Evolutionary conservation across 1,140 invertebrate genomes (phyloP), one percentile per base, ranked within the genome.

Genomic region (Philotrypesis tridentata): DNA sequence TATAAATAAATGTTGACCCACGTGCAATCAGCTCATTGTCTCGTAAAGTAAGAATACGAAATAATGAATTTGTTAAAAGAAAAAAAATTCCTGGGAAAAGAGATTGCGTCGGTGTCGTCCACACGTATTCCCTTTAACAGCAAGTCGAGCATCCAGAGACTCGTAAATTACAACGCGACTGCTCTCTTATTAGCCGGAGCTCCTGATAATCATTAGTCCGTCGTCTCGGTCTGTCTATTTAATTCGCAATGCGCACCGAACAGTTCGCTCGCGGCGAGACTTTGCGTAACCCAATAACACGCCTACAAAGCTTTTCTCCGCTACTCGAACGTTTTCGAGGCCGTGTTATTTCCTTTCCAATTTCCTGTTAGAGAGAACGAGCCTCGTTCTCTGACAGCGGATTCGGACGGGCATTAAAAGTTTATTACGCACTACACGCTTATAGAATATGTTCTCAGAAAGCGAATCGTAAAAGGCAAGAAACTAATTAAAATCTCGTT

Each of bases 141-240:
- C n/a, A 9, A 68, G 27, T 33, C 14, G 31, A 72, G 37, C 70
- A 72, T 25, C 33, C 37, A 14, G 70, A 72, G 37, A 43, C n/a
- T 29, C 70, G 70, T 72, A 43, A 72, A 72, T 43, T 72, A 72
- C n/a, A 40, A 48, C 33, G 37, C 43, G 37, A 72, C 37, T 72
- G 37, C 70, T 72, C 33, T 43, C 70, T 72, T 72, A 72, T 72
- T 72, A 68, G 67, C 14, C 29, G 17, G 21, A 17, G 27, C 14
- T 33, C 17, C 31, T 68, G 12, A 29, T 17, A 31, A 68, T 68
- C 27, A 68, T 68, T 12, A 68, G 27, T 29, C 31, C 29, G 67
- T 68, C 67, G 31, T 68, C 67, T 17, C 31, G 27, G 17, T 68
- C 67, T n/a, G 8, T 29, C 67, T 68, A 29, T 68, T 68, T 68